Percentiles rank a stretch among this genome's conserved stretches.
These are phyloP conservation scores for Eupithecia abbreviata DNA, from an alignment of 2,888 invertebrate species.

Conservation along the genomic window DNA sequence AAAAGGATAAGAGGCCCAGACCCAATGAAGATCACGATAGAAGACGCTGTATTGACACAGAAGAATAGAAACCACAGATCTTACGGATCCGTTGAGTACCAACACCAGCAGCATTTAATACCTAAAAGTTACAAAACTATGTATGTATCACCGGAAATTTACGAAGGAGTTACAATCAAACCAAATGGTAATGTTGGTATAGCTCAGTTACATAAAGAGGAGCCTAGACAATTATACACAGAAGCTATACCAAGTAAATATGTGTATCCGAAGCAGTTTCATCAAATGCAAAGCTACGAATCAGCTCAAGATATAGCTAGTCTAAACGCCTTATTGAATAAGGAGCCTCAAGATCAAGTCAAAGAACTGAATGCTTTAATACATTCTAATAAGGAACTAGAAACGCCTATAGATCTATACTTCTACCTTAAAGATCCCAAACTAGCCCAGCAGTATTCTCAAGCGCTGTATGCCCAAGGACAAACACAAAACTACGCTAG, in stretches of 20 bases:
- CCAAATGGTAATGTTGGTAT: slow-evolving; percentile 69
- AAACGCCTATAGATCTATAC: slow-evolving; percentile 69
- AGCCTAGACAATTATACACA: slow-evolving; percentile 58
- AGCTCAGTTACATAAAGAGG: slow-evolving; percentile 50
- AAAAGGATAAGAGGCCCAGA: slow-evolving; percentile 51
- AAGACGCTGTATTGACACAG: slow-evolving; percentile 55
- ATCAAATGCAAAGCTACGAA: slow-evolving; percentile 65
- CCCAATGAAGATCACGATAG: slow-evolving; percentile 59
- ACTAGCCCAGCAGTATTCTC: slow-evolving; percentile 53
- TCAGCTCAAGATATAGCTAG: slow-evolving; percentile 71
- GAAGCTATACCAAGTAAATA: slow-evolving; percentile 64
- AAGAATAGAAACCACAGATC: slow-evolving; percentile 75
- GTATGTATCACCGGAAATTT: slow-evolving; percentile 60
- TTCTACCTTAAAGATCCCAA: slow-evolving; percentile 67
- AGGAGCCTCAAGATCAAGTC: slow-evolving; percentile 77
- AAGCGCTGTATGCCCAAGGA: slow-evolving; percentile 53
- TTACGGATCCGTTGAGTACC: slow-evolving; percentile 65
- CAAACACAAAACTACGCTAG: slow-evolving; percentile 56
- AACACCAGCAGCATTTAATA: slow-evolving; percentile 60
- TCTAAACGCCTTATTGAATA: slow-evolving; percentile 75
- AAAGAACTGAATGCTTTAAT: slow-evolving; percentile 78
- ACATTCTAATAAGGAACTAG: slow-evolving; percentile 52
- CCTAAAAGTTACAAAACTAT: slow-evolving; percentile 61
- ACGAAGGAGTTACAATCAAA: slow-evolving; percentile 74
- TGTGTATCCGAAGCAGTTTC: slow-evolving; percentile 66